These are phyloP conservation scores for Palloptera scutellata DNA, from an alignment of 2,888 invertebrate species.

Conservation along the genomic window DNA sequence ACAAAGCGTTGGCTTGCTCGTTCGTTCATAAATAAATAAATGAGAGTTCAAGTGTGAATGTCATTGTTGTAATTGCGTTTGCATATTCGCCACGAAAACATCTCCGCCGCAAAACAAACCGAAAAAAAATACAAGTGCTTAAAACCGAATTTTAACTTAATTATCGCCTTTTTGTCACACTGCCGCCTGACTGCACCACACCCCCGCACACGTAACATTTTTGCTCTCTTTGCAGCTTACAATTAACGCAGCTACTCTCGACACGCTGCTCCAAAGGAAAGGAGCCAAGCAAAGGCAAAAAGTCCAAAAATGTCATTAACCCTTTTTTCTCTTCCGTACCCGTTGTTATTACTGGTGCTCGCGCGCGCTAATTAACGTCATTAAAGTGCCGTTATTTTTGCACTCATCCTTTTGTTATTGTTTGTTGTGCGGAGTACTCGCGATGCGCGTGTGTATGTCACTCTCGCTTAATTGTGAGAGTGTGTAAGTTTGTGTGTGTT, in stretches of 20 bases:
- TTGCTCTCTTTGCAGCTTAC: slow-evolving; percentile 3
- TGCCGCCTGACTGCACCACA: slow-evolving; percentile 20
- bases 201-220: slow-evolving; percentile 22
- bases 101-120: too few relatives aligned
- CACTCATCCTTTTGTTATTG: slow-evolving; percentile 12
- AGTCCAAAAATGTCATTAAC: slow-evolving; percentile 31
- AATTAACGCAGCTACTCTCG: too few relatives aligned
- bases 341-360: slow-evolving; percentile 6
- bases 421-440: slow-evolving; percentile 19
- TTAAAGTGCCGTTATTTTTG: slow-evolving; percentile 20
- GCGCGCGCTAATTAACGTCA: slow-evolving; percentile 46
- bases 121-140: too few relatives aligned
- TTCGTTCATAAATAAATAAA: not conserved
- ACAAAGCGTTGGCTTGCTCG: not conserved
- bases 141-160: too few relatives aligned
- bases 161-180: not conserved
- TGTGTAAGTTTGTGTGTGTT: slow-evolving; percentile 26
- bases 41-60: slow-evolving; percentile 23
- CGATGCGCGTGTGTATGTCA: slow-evolving; percentile 14
- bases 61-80: too few relatives aligned
- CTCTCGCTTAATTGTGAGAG: slow-evolving; percentile 20
- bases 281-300: slow-evolving; percentile 11
- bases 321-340: slow-evolving; percentile 22
- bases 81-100: too few relatives aligned
- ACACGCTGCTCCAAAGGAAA: slow-evolving; percentile 13